Percentiles rank a stretch among this genome's conserved stretches.
Conservation (phyloP, 2,888 invertebrate genomes). For the Catonia carolina region DNA sequence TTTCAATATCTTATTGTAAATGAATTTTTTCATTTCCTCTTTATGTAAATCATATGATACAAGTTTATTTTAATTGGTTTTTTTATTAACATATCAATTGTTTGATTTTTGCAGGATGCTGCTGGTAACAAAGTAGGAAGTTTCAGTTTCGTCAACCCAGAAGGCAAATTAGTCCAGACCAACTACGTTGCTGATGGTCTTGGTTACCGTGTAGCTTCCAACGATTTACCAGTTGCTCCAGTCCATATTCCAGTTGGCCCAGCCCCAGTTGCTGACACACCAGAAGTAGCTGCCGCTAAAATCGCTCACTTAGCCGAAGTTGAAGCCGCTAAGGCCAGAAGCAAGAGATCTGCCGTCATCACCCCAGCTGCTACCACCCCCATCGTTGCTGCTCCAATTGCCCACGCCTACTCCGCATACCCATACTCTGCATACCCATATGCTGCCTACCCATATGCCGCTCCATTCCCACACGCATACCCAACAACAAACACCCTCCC, state of each 20-base stretch:
- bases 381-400: conserved; percentile 19
- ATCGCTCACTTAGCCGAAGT: conserved; percentile 33
- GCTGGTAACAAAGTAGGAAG: conserved; percentile 42
- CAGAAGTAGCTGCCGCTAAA: conserved; percentile 41
- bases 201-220: conserved; percentile 43
- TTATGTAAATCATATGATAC: no score
- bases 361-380: conserved; percentile 24
- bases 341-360: conserved; percentile 17
- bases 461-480: conserved; percentile 12
- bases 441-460: conserved; percentile 12
- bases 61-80: no score
- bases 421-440: conserved; percentile 5
- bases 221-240: conserved; percentile 40
- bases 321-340: conserved; percentile 20
- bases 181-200: conserved; percentile 43
- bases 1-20: no score
- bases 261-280: conserved; percentile 36
- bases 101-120: conserved; percentile 36
- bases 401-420: conserved; percentile 7
- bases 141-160: conserved; percentile 44
- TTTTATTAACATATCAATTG: no score
- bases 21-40: no score
- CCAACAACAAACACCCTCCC: neutral
- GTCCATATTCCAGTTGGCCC: conserved; percentile 22
- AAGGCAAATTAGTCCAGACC: conserved; percentile 41